These are phyloP conservation scores for Sphinx pinastri DNA, from an alignment of 2,888 invertebrate species.

Conservation along the genomic window DNA sequence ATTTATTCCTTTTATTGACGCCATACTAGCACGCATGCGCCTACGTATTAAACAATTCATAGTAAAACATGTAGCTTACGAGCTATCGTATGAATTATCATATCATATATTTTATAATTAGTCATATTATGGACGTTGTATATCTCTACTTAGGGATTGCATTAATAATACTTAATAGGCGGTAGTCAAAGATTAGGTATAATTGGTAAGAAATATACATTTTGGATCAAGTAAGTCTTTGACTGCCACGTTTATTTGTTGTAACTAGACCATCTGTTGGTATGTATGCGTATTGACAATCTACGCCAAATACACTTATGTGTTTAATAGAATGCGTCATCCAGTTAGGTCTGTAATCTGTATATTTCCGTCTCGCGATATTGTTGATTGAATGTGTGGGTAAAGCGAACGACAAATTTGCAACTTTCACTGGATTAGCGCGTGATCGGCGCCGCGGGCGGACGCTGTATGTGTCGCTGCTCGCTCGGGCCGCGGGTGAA, in stretches of 20 bases:
- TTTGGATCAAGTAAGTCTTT: too few species aligned
- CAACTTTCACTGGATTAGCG: slow-evolving; percentile 49
- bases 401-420: neutral
- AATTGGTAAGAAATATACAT: too few species aligned
- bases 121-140: neutral
- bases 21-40: neutral
- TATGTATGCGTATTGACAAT: too few species aligned
- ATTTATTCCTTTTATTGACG: slow-evolving; percentile 50
- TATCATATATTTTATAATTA: neutral
- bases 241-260: too few species aligned
- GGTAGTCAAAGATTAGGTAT: too few species aligned
- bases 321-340: too few species aligned
- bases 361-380: neutral
- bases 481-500: slow-evolving; percentile 49
- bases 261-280: too few species aligned
- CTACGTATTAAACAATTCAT: neutral
- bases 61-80: neutral
- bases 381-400: neutral
- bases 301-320: too few species aligned
- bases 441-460: slow-evolving; percentile 32
- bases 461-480: slow-evolving; percentile 40
- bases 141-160: neutral
- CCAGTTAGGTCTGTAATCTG: neutral
- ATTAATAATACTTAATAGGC: too few species aligned
- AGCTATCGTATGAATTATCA: neutral